Conservation (phyloP, 2,888 invertebrate genomes). For the Phoenoteleia sp. region DNA sequence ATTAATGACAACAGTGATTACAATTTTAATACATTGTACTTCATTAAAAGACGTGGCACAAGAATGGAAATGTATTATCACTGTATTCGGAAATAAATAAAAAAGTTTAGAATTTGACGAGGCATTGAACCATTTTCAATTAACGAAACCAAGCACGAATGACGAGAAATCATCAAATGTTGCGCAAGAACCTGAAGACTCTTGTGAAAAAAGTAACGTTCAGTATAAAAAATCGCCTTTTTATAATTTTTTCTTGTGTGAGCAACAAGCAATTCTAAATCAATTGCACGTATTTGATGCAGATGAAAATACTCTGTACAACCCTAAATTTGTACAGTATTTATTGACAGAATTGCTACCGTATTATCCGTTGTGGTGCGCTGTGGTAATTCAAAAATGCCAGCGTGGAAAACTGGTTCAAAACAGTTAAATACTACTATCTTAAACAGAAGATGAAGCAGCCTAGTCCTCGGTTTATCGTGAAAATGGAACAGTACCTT, state of each 20-base stretch:
- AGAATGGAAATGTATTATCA: not conserved
- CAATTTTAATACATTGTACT: not conserved
- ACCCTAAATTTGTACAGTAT: not conserved
- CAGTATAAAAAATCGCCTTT: too few relatives aligned
- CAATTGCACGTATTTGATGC: too few relatives aligned
- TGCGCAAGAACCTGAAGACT: too few relatives aligned
- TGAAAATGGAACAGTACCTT: slow-evolving; percentile 7
- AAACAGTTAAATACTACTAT: slow-evolving; percentile 28
- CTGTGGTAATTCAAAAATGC: slow-evolving; percentile 24
- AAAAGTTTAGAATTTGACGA: not conserved
- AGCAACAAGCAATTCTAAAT: too few relatives aligned
- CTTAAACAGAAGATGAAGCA: slow-evolving; percentile 16
- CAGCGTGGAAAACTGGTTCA: slow-evolving; percentile 40
- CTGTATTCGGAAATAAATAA: not conserved
- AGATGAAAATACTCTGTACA: not conserved
- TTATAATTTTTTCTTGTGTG: not conserved
- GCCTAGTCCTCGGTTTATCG: slow-evolving; percentile 20
- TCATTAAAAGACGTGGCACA: not conserved
- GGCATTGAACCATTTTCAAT: too few relatives aligned
- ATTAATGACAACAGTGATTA: not conserved
- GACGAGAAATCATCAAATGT: too few relatives aligned
- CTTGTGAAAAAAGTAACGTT: too few relatives aligned
- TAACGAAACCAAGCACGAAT: too few relatives aligned
- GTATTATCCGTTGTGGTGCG: slow-evolving; percentile 1
- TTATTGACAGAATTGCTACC: not conserved